Percentiles rank a stretch among this genome's conserved stretches.
phyloP scores from a whole-genome alignment of 2,113 vertebrate species.

The Phylloscopus trochiloides region DNA sequence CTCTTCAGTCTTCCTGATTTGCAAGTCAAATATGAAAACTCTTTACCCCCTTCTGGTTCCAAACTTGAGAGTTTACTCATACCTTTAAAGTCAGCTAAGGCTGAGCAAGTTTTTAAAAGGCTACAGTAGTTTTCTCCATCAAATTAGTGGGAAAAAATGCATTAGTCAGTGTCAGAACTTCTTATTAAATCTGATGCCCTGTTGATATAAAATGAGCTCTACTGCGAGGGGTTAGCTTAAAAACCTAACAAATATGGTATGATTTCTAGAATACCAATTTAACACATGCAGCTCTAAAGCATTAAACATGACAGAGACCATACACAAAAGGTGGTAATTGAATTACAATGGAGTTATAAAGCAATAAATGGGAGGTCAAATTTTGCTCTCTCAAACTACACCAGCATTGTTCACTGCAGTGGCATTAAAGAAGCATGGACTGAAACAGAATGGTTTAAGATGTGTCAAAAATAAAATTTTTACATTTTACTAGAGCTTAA shows the following conservation, averaged over 20 bases:
- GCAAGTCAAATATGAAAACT: not conserved
- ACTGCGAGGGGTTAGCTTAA: not conserved
- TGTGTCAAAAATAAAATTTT: not conserved
- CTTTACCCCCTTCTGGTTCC: not conserved
- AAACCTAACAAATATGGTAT: constrained; percentile 30
- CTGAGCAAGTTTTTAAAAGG: not conserved
- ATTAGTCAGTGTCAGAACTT: not conserved
- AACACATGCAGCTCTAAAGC: not conserved
- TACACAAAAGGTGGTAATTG: not conserved
- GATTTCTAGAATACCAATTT: constrained; percentile 33
- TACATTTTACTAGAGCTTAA: not conserved
- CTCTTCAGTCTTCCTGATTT: not conserved
- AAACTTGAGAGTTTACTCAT: not conserved
- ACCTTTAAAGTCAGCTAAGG: not conserved
- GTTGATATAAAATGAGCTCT: not conserved
- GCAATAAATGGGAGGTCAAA: constrained; percentile 1
- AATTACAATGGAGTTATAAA: constrained; percentile 21
- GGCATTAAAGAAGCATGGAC: not conserved
- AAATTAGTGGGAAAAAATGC: not conserved
- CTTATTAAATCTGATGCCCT: not conserved
- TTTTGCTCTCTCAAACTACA: not conserved
- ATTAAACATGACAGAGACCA: not conserved
- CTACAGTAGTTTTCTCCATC: not conserved
- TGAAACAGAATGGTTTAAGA: not conserved
- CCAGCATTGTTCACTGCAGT: not conserved